A percentile compares a stretch with the other conserved stretches of the same genome.
Conservation (phyloP, 1,140 invertebrate genomes). For the Samia ricini region DNA sequence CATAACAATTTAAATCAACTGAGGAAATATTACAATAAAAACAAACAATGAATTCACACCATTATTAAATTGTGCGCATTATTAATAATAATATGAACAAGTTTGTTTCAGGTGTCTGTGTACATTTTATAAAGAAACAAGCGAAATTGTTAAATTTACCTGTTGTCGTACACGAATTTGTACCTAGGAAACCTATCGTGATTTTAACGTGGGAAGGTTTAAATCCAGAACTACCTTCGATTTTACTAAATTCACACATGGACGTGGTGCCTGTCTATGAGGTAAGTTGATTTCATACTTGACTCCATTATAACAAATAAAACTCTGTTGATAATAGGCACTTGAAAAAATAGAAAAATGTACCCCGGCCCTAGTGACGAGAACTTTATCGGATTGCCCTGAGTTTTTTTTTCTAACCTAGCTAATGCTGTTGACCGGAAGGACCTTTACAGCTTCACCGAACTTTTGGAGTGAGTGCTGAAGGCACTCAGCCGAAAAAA, state of each 20-base stretch:
- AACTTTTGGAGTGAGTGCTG: too few relatives aligned
- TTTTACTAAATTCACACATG: slow-evolving; percentile 95
- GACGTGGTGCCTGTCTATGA: slow-evolving; percentile 94
- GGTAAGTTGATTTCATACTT: slow-evolving; percentile 69
- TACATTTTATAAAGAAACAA: slow-evolving; percentile 84
- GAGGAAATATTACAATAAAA: background rate
- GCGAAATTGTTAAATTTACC: slow-evolving; percentile 82
- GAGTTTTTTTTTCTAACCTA: too few relatives aligned
- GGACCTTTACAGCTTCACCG: too few relatives aligned
- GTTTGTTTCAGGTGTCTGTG: slow-evolving; percentile 41
- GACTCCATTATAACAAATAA: too few relatives aligned
- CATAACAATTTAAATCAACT: background rate
- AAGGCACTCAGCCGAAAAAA: too few relatives aligned
- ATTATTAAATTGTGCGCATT: background rate
- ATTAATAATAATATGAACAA: background rate
- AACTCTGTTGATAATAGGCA: too few relatives aligned
- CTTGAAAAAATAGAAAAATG: too few relatives aligned
- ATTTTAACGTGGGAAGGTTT: slow-evolving; percentile 88
- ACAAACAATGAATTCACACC: background rate
- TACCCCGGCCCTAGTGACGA: too few relatives aligned
- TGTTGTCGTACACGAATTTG: slow-evolving; percentile 76
- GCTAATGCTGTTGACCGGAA: too few relatives aligned
- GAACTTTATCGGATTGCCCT: too few relatives aligned
- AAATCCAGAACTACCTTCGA: slow-evolving; percentile 82
- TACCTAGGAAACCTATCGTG: slow-evolving; percentile 85